These are phyloP conservation scores for Dendrocincla tyrannina DNA, from an alignment of 2,797 vertebrate genomes.

Conservation along the genomic window DNA sequence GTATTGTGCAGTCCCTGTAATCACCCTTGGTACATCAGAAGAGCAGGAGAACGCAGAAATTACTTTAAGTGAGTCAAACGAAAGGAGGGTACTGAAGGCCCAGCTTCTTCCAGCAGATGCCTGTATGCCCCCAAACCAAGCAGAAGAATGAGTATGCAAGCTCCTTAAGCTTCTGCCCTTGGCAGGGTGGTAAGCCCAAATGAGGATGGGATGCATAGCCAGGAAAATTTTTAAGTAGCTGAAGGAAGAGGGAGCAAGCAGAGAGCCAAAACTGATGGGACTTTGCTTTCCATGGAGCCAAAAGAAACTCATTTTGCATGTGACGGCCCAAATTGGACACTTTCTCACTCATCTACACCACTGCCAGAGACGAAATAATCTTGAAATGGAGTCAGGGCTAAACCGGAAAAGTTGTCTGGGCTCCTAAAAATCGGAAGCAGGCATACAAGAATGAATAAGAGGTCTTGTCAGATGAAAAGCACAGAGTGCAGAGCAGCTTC, in stretches of 20 bases:
- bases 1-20: neutral
- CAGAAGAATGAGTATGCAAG: neutral
- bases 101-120: neutral
- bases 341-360: neutral
- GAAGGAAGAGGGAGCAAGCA: neutral
- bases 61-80: neutral
- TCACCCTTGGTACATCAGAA: accelerated
- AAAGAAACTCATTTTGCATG: conserved; percentile 3
- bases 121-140: neutral
- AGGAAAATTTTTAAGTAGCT: conserved; percentile 25
- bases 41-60: neutral
- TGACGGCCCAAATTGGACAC: neutral
- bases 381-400: neutral
- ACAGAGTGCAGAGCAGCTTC: neutral
- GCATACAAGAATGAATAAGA: neutral
- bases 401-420: conserved; percentile 34
- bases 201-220: neutral
- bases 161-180: neutral
- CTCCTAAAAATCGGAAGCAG: conserved; percentile 30
- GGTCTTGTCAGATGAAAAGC: neutral
- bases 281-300: neutral
- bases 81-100: neutral
- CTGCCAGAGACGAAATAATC: neutral
- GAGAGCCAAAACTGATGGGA: neutral
- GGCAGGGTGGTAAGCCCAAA: neutral